Evolutionary conservation across 2,113 vertebrate species (phyloP), one percentile per base, ranked within the genome.

Genomic region (Labeo rohita): DNA sequence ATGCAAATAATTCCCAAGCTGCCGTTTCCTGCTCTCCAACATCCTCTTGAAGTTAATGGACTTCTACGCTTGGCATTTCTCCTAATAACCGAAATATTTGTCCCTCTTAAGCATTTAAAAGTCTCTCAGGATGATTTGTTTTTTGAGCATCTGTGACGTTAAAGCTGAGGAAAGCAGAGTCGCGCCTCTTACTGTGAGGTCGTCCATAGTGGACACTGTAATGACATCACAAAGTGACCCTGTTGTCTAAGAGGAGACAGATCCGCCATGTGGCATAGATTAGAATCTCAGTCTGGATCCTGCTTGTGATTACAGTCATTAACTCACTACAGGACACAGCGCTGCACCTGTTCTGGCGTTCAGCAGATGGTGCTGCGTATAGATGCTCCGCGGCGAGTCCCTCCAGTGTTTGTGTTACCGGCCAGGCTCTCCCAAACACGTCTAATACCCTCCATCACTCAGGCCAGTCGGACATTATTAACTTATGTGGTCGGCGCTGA

Each of bases 301-400:
- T 65, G 56, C 74, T 91, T 90, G 76, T 91, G 86, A 94, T 93
- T 91, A 91, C 73, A 85, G 90, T 91, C 89, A 90, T 94, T 94
- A 92, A 84, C 82, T 79, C 90, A 63, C 89, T 81, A 87, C 78
- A 39, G 86, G 91, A 90, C 52, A 76, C 84, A 78, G 84, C 87
- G 47, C 82, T 90, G 88, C 91, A 89, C 84, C 89, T 88, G 86
- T 84, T 85, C 70, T 85, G 88, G 88, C 91, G 70, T 84, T 73
- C 84, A 87, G 65, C 89, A 92, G 89, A 91, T 90, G 88, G 87
- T 85, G 45, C 7, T 54, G 88, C 52, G 77, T 39, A 82, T 83
- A 81, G 86, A 85, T 72, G 49, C 89, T 90, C 72, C 15, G 47
- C 52, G 7, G 76, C 21, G 43, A 65, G 65, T 65, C 43, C 36